phyloP scores from a whole-genome alignment of 2,797 vertebrate species.

The Myotis vivesi region DNA sequence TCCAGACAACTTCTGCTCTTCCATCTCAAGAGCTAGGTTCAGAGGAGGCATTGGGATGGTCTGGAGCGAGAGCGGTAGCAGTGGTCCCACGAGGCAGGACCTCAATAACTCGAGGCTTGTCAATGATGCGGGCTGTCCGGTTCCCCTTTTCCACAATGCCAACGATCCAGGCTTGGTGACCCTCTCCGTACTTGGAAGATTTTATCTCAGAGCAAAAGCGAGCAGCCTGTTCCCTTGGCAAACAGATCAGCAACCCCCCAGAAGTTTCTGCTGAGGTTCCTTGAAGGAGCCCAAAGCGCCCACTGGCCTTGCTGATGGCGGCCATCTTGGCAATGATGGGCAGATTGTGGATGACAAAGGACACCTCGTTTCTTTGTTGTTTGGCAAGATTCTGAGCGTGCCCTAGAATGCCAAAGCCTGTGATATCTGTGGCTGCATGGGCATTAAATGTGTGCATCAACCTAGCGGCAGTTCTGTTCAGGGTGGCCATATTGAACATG shows the following conservation, averaged over 20 bases:
- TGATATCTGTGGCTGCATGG: constrained; percentile 94
- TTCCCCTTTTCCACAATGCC: constrained; percentile 95
- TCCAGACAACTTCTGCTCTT: neutral
- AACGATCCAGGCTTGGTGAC: constrained; percentile 93
- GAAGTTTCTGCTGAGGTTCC: constrained; percentile 93
- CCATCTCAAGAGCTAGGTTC: constrained; percentile 75
- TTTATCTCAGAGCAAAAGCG: constrained; percentile 92
- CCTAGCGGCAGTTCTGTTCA: constrained; percentile 93
- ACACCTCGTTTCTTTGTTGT: constrained; percentile 91
- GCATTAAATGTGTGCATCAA: constrained; percentile 96
- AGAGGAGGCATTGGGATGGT: constrained; percentile 66
- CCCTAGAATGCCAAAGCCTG: constrained; percentile 92
- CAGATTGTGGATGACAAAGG: constrained; percentile 94
- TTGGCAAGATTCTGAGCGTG: constrained; percentile 91
- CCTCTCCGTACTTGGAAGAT: constrained; percentile 86
- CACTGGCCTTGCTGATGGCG: constrained; percentile 92
- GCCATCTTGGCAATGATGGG: constrained; percentile 95
- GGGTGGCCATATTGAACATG: constrained; percentile 95
- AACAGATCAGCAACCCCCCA: constrained; percentile 92
- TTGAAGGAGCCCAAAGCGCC: constrained; percentile 90
- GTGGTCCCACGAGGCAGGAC: constrained; percentile 88
- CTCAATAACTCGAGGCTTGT: constrained; percentile 94
- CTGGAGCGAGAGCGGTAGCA: constrained; percentile 59
- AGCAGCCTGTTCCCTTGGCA: constrained; percentile 93
- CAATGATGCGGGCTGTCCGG: constrained; percentile 92